Evolutionary conservation across 2,888 invertebrate species (phyloP), one percentile per base, ranked within the genome.

Genomic region (Coelopa pilipes): DNA sequence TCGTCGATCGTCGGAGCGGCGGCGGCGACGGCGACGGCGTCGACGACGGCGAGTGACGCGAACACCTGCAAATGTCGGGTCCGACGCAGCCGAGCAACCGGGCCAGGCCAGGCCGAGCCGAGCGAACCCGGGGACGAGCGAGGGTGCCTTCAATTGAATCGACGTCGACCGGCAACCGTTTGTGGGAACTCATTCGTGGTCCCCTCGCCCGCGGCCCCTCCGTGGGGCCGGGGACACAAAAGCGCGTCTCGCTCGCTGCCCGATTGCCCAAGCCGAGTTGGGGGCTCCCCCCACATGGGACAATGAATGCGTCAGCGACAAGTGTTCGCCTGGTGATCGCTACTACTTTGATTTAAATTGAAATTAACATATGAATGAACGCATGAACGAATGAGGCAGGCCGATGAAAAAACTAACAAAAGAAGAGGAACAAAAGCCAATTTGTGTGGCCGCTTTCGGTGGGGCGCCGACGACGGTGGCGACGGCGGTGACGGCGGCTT

Each of bases 11-110:
- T 34, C 34, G 34, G 7, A 4, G 34, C 4, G 7, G 34, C 34
- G 67, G 5, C 24, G 5, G 4, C 49, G 49, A 59, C 65, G 59
- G n/a, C n/a, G n/a, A n/a, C n/a, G n/a, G n/a, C n/a, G n/a, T n/a
- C n/a, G 67, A 12, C 24, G 5, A 12, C 49, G 49, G 50, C 65
- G 59, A 57, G 74, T 74, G 69, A 70, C 74, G 70, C 24, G 74
- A 68, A 74, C 74, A 74, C 70, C 74, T 74, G 74, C 74, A 66
- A 70, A 74, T 70, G 70, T 73, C 60, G 70, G 68, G 50, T 17
- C 34, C 34, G 7, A 34, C 34, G 34, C 34, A 34, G 7, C 34
- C 34, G 34, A 2, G 34, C 4, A 34, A 34, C 34, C 34, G 7
- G 34, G 34, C 34, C 34, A 34, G 34, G 7, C 34, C 34, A 34